A percentile compares a stretch with the other conserved stretches of the same genome.
Evolutionary conservation across 2,888 invertebrate genomes (phyloP).

Genomic region (Epinotia nisella): DNA sequence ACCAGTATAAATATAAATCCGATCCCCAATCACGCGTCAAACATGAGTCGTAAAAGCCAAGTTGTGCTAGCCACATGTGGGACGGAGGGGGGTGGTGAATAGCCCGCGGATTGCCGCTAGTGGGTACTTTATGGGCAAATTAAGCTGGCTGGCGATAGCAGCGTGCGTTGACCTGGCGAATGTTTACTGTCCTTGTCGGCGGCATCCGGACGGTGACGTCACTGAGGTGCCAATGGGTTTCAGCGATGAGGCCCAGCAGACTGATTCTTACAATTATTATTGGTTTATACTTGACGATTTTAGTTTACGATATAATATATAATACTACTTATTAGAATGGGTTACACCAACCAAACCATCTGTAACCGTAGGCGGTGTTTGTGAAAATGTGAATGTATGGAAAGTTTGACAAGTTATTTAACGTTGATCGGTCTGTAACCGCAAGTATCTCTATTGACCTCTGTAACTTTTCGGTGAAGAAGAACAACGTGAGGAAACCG

Average conservation of each 20-base stretch:
- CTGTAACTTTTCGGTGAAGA: no score
- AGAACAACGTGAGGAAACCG: no score
- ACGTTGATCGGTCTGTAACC: no score
- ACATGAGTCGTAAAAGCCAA: background rate
- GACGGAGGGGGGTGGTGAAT: background rate
- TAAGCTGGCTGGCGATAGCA: slow-evolving; percentile 66
- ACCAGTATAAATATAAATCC: background rate
- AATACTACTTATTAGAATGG: no score
- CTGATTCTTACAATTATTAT: background rate
- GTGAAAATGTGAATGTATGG: no score
- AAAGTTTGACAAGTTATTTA: no score
- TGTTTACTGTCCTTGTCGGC: slow-evolving; percentile 82
- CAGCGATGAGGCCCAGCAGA: slow-evolving; percentile 61
- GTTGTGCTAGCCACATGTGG: background rate
- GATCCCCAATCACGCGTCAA: no score
- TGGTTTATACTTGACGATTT: background rate
- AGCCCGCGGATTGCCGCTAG: slow-evolving; percentile 6
- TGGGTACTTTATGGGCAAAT: slow-evolving; percentile 44
- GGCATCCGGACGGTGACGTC: slow-evolving; percentile 72
- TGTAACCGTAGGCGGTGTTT: no score
- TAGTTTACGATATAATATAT: background rate
- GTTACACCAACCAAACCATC: no score
- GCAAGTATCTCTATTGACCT: no score
- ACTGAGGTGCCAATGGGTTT: slow-evolving; percentile 83
- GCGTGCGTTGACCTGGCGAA: slow-evolving; percentile 81